phyloP scores from a whole-genome alignment of 2,888 invertebrate genomes.

The Andrena bicolor region DNA sequence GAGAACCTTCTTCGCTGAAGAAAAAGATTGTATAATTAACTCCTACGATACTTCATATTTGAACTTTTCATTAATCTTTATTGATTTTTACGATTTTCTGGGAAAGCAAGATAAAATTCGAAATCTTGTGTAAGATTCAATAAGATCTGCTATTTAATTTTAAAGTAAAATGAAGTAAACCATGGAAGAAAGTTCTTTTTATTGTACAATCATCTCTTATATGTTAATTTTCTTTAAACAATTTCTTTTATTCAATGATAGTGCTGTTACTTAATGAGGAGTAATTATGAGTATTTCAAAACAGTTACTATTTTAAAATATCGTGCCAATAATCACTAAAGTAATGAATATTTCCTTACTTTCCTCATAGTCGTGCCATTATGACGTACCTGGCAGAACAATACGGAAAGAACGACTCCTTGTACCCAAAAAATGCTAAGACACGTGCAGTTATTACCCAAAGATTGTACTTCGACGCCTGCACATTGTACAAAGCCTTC shows the following conservation, averaged over 20 bases:
- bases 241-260: neutral
- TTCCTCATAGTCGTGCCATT: constrained; percentile 88
- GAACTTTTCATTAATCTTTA: too few relatives aligned
- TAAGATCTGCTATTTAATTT: too few relatives aligned
- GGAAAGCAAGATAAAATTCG: too few relatives aligned
- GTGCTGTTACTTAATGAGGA: neutral
- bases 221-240: too few relatives aligned
- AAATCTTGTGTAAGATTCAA: too few relatives aligned
- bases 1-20: too few relatives aligned
- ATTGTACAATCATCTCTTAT: too few relatives aligned
- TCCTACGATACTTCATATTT: too few relatives aligned
- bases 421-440: constrained; percentile 89
- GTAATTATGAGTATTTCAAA: neutral
- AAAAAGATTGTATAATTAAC: too few relatives aligned
- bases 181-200: too few relatives aligned
- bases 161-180: too few relatives aligned
- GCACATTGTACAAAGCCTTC: constrained; percentile 87
- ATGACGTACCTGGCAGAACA: constrained; percentile 89
- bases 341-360: neutral
- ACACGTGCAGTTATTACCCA: constrained; percentile 88
- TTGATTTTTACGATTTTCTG: too few relatives aligned
- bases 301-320: neutral
- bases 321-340: neutral
- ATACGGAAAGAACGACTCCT: constrained; percentile 88
- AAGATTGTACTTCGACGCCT: constrained; percentile 88